A percentile compares a stretch with the other conserved stretches of the same genome.
These are phyloP conservation scores for Brachystomella parvula DNA, from an alignment of 1,140 invertebrate genomes.

Conservation along the genomic window DNA sequence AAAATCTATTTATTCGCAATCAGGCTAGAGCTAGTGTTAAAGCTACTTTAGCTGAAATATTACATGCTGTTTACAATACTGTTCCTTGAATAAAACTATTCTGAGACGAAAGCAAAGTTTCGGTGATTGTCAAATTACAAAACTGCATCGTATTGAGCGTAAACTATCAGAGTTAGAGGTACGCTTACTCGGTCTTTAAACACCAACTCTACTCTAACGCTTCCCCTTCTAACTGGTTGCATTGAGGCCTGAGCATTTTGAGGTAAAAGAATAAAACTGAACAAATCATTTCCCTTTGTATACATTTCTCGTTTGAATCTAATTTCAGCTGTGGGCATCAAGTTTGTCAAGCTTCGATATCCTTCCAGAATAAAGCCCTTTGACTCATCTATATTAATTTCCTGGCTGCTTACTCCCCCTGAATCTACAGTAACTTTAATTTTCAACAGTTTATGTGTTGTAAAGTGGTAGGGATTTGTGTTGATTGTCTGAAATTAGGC, in stretches of 20 bases:
- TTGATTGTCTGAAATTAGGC: not conserved
- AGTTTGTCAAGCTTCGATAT: not conserved
- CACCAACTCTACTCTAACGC: not conserved
- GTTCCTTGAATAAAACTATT: no score
- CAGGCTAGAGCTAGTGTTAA: no score
- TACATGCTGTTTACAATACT: no score
- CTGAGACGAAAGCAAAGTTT: no score
- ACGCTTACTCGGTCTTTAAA: not conserved
- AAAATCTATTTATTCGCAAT: no score
- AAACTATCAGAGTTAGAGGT: not conserved
- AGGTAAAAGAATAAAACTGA: not conserved
- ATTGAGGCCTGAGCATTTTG: not conserved
- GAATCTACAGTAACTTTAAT: not conserved
- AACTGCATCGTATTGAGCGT: not conserved
- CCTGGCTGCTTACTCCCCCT: not conserved
- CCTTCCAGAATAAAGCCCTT: not conserved
- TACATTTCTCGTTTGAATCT: not conserved
- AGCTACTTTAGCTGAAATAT: no score
- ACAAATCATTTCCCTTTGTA: not conserved
- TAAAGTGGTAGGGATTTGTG: not conserved
- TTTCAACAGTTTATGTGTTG: not conserved
- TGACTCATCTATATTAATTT: not conserved
- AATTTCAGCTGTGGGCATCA: not conserved
- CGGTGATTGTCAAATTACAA: not conserved
- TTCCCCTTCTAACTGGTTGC: not conserved